Conservation (phyloP, 2,113 vertebrate genomes). For the Sander vitreus region DNA sequence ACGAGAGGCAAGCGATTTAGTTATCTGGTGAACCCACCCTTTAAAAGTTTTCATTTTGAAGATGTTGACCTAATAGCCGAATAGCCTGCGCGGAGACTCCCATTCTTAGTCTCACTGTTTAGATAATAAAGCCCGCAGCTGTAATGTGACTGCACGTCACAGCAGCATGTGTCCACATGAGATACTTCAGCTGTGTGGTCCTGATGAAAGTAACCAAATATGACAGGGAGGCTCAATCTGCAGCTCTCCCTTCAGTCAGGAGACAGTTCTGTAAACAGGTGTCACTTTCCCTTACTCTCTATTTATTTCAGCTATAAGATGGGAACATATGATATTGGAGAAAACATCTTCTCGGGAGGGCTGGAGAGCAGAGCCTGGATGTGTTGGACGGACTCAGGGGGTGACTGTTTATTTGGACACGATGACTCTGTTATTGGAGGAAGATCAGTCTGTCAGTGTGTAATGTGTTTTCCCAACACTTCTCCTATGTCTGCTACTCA, state of each 20-base stretch:
- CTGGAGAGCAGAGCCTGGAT: not conserved
- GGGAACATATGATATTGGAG: conserved; percentile 25
- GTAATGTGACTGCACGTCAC: not conserved
- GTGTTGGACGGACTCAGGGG: conserved; percentile 21
- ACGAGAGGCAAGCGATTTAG: not conserved
- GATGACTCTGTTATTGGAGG: conserved; percentile 58
- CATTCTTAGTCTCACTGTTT: not conserved
- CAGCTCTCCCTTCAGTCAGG: conserved; percentile 21
- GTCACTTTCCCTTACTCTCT: conserved; percentile 16
- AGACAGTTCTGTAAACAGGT: conserved; percentile 37
- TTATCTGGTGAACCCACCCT: not conserved
- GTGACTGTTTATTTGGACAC: conserved; percentile 65
- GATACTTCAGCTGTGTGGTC: conserved; percentile 28
- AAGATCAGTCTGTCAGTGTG: conserved; percentile 24
- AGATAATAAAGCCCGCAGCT: not conserved
- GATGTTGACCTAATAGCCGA: not conserved
- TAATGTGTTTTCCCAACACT: conserved; percentile 56
- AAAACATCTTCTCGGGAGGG: conserved; percentile 25
- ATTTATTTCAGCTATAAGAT: conserved; percentile 18
- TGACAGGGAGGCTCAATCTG: conserved; percentile 1
- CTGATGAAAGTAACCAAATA: conserved; percentile 13
- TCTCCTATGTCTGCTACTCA: conserved; percentile 53
- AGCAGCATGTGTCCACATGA: conserved; percentile 4
- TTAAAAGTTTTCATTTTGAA: not conserved
- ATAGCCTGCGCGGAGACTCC: not conserved